These are phyloP conservation scores for Stegodyphus mimosarum DNA, from an alignment of 1,140 invertebrate genomes.

Conservation along the genomic window DNA sequence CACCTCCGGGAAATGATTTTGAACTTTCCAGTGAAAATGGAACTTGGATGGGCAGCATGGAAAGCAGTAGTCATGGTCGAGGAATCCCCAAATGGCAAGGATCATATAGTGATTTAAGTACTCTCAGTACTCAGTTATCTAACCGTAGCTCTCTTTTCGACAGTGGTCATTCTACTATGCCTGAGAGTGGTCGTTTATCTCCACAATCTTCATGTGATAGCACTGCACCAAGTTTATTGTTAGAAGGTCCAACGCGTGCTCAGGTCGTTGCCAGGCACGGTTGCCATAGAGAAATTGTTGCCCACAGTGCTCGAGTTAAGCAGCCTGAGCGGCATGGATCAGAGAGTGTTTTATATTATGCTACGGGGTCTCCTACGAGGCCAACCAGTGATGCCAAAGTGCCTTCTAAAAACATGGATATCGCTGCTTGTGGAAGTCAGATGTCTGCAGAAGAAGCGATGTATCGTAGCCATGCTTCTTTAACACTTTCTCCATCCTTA, in stretches of 20 bases:
- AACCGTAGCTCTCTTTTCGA: conserved; percentile 62
- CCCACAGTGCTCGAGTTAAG: conserved; percentile 81
- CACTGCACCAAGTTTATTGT: conserved; percentile 66
- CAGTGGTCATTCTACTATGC: conserved; percentile 63
- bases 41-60: conserved; percentile 70
- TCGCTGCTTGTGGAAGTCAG: neutral
- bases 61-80: conserved; percentile 75
- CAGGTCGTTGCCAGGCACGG: conserved; percentile 63
- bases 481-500: conserved; percentile 19
- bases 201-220: conserved; percentile 69
- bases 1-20: conserved; percentile 70
- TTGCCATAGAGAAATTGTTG: conserved; percentile 71
- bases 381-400: neutral
- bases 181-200: conserved; percentile 62
- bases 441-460: conserved; percentile 17
- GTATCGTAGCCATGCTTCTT: conserved; percentile 44
- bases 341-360: conserved; percentile 79
- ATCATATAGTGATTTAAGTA: conserved; percentile 80
- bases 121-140: conserved; percentile 62
- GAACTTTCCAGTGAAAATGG: conserved; percentile 54
- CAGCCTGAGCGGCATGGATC: conserved; percentile 84
- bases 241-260: conserved; percentile 65
- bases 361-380: conserved; percentile 44
- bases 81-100: conserved; percentile 87
- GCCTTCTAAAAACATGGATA: conserved; percentile 3